A percentile compares a stretch with the other conserved stretches of the same genome.
Conservation (phyloP, 2,113 vertebrate species). For the Rousettus leschenaultii region DNA sequence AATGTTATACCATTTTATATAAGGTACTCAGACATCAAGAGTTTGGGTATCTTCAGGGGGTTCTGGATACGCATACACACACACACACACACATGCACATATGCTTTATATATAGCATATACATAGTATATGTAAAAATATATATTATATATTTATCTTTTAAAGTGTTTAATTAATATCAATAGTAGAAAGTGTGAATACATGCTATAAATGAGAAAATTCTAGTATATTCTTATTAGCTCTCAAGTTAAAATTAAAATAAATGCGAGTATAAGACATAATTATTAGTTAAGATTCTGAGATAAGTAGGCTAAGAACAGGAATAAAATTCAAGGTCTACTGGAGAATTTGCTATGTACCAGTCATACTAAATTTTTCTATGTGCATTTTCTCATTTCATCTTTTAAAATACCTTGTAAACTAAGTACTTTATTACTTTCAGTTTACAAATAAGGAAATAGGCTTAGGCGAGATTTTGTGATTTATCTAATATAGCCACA, state of each 20-base stretch:
- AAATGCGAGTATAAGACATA: not conserved
- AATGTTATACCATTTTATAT: not conserved
- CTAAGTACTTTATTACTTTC: not conserved
- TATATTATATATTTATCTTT: not conserved
- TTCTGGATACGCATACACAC: not conserved
- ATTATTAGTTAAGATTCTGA: constrained; percentile 29
- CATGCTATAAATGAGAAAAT: not conserved
- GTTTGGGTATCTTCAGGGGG: not conserved
- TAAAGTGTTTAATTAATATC: constrained; percentile 5
- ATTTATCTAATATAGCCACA: not conserved
- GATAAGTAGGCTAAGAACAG: not conserved
- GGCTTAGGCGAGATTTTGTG: not conserved
- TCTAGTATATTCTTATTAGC: not conserved
- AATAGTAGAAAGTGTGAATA: not conserved
- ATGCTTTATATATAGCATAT: not conserved
- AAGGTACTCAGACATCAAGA: not conserved
- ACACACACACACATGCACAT: not conserved
- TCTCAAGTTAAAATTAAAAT: not conserved
- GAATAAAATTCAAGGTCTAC: not conserved
- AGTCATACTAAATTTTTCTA: not conserved
- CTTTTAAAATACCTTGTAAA: not conserved
- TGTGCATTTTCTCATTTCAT: not conserved
- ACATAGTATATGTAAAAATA: not conserved
- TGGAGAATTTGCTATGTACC: not conserved
- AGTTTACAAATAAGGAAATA: not conserved